A percentile compares a stretch with the other conserved stretches of the same genome.
These are phyloP conservation scores for Syndactyla subalaris DNA, from an alignment of 2,797 vertebrate species.

Conservation along the genomic window DNA sequence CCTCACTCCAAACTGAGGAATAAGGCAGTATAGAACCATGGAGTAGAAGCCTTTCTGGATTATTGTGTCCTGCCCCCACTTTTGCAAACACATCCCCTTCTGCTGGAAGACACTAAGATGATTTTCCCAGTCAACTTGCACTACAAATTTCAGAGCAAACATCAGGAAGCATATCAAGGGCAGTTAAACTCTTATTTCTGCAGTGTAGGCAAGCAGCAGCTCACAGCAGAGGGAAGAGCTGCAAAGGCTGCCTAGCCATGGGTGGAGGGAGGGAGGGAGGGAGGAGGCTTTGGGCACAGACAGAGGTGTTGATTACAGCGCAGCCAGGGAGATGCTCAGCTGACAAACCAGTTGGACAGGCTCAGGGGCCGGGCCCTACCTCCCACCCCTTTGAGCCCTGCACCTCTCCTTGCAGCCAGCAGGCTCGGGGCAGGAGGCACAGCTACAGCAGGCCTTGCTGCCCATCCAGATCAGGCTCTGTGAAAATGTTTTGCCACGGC, in stretches of 20 bases:
- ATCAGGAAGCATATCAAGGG: rapidly evolving
- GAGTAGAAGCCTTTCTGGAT: not conserved
- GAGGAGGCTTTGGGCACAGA: not conserved
- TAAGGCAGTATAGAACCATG: not conserved
- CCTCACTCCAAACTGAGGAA: not conserved
- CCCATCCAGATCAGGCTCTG: not conserved
- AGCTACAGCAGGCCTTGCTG: not conserved
- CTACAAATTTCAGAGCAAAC: not conserved
- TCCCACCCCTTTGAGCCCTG: not conserved
- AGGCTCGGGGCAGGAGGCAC: not conserved
- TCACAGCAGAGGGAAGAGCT: not conserved
- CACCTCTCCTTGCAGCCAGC: not conserved
- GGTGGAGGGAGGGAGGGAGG: not conserved
- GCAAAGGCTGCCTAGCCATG: not conserved
- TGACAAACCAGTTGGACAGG: not conserved
- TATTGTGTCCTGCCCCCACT: not conserved
- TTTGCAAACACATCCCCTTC: not conserved
- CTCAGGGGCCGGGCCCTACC: not conserved
- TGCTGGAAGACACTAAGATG: not conserved
- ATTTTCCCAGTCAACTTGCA: not conserved
- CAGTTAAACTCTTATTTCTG: not conserved
- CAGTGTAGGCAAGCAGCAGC: not conserved
- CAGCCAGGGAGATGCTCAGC: not conserved
- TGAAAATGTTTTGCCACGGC: rapidly evolving
- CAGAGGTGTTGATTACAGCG: not conserved